Conservation (phyloP, 2,113 vertebrate genomes). For the Oreocharis arfaki region DNA sequence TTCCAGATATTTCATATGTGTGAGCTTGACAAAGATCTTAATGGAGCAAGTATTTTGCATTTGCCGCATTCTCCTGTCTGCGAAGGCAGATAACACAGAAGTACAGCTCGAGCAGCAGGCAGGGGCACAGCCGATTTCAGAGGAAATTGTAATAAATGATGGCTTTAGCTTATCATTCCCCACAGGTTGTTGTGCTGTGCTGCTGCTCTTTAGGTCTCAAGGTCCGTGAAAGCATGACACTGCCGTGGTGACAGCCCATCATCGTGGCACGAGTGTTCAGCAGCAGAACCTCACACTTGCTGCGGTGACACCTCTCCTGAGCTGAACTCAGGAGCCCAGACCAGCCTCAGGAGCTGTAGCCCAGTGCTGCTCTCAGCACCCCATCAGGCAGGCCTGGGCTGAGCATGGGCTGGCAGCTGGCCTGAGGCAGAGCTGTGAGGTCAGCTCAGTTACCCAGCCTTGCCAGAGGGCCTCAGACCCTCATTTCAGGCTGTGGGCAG, state of each 20-base stretch:
- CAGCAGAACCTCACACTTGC: background rate
- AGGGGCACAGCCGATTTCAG: conserved; percentile 29
- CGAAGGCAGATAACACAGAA: conserved; percentile 59
- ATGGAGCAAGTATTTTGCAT: conserved; percentile 37
- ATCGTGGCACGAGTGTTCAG: background rate
- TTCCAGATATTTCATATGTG: conserved; percentile 7
- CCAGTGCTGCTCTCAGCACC: background rate
- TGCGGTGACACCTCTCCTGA: background rate
- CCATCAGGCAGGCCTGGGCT: background rate
- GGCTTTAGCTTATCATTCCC: conserved; percentile 59
- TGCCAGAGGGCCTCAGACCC: background rate
- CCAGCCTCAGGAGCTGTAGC: background rate
- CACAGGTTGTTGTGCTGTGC: conserved; percentile 33
- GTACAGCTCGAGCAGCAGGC: background rate
- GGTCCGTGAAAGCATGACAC: background rate
- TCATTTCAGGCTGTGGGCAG: background rate
- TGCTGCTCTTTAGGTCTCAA: background rate
- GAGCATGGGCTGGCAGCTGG: background rate
- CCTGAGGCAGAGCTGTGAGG: background rate
- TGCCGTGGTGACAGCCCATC: background rate
- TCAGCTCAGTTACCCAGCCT: background rate
- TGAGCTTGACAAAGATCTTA: conserved; percentile 28
- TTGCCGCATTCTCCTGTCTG: conserved; percentile 41
- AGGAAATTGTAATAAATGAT: conserved; percentile 60
- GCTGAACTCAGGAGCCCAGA: background rate